Evolutionary conservation across 1,140 invertebrate genomes (phyloP), one percentile per base, ranked within the genome.

Genomic region (Potamilus streckersoni): DNA sequence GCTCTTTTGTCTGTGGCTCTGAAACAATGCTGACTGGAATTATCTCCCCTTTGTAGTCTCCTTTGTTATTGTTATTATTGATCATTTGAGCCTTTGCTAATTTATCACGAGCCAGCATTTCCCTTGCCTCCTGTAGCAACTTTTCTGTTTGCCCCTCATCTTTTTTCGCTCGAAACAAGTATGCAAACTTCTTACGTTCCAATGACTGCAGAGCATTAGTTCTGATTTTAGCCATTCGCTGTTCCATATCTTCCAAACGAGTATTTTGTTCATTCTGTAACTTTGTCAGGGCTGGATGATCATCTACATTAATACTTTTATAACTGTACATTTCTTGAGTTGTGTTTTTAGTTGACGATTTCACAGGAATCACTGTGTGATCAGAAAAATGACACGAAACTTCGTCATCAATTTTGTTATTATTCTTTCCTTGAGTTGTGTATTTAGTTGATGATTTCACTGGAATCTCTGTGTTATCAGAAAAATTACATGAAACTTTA

Each of bases 181-280:
- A 76, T 31, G 83, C 83, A 83, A 83, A 84, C 55, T 83, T 84
- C 61, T 82, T 75, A 14, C 83, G 73, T 56, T 84, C 83, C 20
- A 78, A 80, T 61, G 82, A 81, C 61, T 80, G 81, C 74, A 81
- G 78, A 27, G 83, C 83, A 67, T 76, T 83, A 20, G 79, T 80
- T 69, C 83, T 66, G 20, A 84, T 84, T 57, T 80, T 75, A n/a
- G 71, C 78, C 69, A 84, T 84, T 16, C 83, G 60, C n/a, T 79
- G 78, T 64, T 84, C 83, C 83, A 84, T 84, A 58, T 69, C 78
- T 64, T 84, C 83, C 55, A 83, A 70, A 16, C 83, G 78, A 65
- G 76, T 74, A 74, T 84, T 84, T 58, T 84, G 83, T 69, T 84
- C 81, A 68, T 84, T 84, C 61, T 84, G 83, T 55, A 84, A 75